A percentile compares a stretch with the other conserved stretches of the same genome.
phyloP scores from a whole-genome alignment of 37 sponge, comb jelly and placozoan species.

The Cliona cf. orientalis region DNA sequence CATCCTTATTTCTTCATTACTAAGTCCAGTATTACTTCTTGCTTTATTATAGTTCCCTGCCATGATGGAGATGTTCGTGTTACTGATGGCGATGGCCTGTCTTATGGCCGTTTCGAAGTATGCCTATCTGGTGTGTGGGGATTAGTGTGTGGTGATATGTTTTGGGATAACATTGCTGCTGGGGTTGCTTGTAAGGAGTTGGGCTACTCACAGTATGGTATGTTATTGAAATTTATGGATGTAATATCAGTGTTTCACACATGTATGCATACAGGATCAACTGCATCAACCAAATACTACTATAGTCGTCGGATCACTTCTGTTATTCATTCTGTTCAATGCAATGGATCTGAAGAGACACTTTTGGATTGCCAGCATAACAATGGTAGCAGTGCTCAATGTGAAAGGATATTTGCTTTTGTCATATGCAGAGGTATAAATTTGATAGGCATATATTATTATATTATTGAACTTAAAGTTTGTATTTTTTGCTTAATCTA shows the following conservation, averaged over 20 bases:
- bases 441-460: neutral
- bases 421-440: neutral
- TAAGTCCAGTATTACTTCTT: too few relatives aligned
- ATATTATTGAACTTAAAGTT: too few relatives aligned
- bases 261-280: neutral
- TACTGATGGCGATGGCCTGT: neutral
- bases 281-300: neutral
- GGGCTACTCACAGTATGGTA: constrained; percentile 17
- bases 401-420: neutral
- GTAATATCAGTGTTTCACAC: too few relatives aligned
- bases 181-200: constrained; percentile 7
- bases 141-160: neutral
- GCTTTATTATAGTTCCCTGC: neutral
- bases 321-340: neutral
- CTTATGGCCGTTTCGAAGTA: constrained; percentile 12
- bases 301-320: neutral
- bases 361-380: neutral
- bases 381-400: neutral
- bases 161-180: constrained; percentile 23
- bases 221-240: neutral
- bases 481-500: too few relatives aligned
- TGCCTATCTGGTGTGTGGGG: constrained; percentile 18
- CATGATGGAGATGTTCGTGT: neutral
- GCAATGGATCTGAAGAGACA: neutral
- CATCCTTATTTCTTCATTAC: too few relatives aligned